A percentile compares a stretch with the other conserved stretches of the same genome.
Conservation (phyloP, 2,888 invertebrate species). For the Oscheius sp. region DNA sequence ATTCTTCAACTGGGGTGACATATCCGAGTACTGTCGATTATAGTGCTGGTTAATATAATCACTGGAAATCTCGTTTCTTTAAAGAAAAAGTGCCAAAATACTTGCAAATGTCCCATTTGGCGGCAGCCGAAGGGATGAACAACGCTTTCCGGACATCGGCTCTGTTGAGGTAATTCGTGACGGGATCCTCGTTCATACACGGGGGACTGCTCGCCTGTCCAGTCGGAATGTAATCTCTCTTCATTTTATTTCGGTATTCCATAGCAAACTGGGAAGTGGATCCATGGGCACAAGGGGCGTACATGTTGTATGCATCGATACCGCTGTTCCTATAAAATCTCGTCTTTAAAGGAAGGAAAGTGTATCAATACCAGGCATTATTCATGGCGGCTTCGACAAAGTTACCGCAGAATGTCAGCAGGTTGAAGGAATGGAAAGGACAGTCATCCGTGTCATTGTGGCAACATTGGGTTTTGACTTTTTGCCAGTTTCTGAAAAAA, state of each 20-base stretch:
- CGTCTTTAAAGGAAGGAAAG: no score
- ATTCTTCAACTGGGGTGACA: conserved; percentile 53
- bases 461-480: conserved; percentile 44
- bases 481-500: conserved; percentile 48
- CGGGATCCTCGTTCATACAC: conserved; percentile 54
- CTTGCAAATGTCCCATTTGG: conserved; percentile 20
- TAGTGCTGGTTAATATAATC: conserved; percentile 56
- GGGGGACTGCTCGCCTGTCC: conserved; percentile 31
- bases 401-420: conserved; percentile 45
- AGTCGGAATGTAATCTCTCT: conserved; percentile 15
- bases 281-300: conserved; percentile 69
- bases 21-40: conserved; percentile 59
- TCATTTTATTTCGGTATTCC: conserved; percentile 41
- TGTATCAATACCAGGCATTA: no score
- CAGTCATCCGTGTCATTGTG: conserved; percentile 53
- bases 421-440: conserved; percentile 46
- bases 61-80: neutral
- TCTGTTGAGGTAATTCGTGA: conserved; percentile 55
- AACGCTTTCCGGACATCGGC: conserved; percentile 56
- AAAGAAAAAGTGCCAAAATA: conserved; percentile 33
- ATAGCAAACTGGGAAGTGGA: conserved; percentile 37
- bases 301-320: conserved; percentile 75
- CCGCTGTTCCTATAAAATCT: conserved; percentile 57
- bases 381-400: conserved; percentile 36
- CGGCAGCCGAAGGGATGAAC: neutral